phyloP scores from a whole-genome alignment of 2,888 invertebrate species.

The Philereme vetulata region DNA sequence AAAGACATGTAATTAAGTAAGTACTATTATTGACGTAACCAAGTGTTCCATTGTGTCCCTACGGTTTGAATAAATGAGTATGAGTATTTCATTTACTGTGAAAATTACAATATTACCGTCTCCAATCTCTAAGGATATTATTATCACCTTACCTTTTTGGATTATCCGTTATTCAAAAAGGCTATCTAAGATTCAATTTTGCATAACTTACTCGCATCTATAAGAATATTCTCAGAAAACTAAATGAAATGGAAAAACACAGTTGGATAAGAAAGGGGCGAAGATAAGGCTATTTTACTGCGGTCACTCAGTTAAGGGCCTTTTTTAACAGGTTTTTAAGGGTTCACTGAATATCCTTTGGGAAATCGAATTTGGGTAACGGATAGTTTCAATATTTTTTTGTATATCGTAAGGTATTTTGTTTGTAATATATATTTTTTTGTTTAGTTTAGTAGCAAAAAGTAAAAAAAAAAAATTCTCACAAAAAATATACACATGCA shows the following conservation, averaged over 20 bases:
- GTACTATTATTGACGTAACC: too few species aligned
- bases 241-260: conserved; percentile 62
- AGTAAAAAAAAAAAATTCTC: conserved; percentile 1
- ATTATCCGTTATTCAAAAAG: conserved; percentile 16
- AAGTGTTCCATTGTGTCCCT: too few species aligned
- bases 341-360: conserved; percentile 47
- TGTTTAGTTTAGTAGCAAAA: too few species aligned
- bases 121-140: background rate
- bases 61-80: too few species aligned
- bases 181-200: conserved; percentile 28
- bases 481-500: too few species aligned
- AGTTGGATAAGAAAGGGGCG: conserved; percentile 54
- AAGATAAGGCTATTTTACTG: conserved; percentile 53
- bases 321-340: conserved; percentile 54
- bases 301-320: conserved; percentile 49
- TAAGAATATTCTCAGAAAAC: conserved; percentile 40
- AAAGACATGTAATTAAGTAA: too few species aligned
- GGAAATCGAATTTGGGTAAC: conserved; percentile 42
- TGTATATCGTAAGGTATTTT: conserved; percentile 21
- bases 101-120: too few species aligned
- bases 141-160: conserved; percentile 14
- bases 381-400: conserved; percentile 33
- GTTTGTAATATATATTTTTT: background rate
- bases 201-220: conserved; percentile 6
- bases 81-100: too few species aligned